A percentile compares a stretch with the other conserved stretches of the same genome.
These are phyloP conservation scores for Empis livida DNA, from an alignment of 2,888 invertebrate genomes.

Conservation along the genomic window DNA sequence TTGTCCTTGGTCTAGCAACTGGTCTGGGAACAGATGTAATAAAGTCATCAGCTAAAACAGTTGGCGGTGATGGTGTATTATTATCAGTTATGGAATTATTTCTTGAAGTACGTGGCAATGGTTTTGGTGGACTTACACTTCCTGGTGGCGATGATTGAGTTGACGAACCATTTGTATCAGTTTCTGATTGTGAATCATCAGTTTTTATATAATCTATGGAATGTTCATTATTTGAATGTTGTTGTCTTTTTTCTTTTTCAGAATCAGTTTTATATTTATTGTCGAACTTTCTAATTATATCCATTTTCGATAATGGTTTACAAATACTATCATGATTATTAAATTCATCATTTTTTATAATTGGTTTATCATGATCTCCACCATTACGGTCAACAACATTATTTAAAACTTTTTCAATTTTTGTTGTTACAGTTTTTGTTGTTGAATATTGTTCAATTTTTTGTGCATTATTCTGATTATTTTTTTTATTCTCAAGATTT, in stretches of 20 bases:
- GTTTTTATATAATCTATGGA: constrained; percentile 1
- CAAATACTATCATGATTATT: constrained; percentile 14
- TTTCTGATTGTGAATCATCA: constrained; percentile 20
- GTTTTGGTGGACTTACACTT: constrained; percentile 54
- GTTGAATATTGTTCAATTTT: constrained; percentile 11
- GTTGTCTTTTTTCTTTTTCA: constrained; percentile 16
- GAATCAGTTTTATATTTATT: constrained; percentile 34
- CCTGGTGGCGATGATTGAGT: constrained; percentile 19
- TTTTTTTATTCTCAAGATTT: constrained; percentile 32
- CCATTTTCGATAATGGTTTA: constrained; percentile 36
- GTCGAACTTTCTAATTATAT: constrained; percentile 51
- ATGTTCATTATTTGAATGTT: not conserved
- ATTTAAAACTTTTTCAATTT: not conserved
- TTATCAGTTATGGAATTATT: constrained; percentile 56
- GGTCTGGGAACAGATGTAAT: constrained; percentile 43
- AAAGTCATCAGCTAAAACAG: constrained; percentile 34
- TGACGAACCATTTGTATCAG: constrained; percentile 24
- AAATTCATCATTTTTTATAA: constrained; percentile 5
- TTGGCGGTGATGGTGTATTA: constrained; percentile 13
- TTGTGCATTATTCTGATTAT: constrained; percentile 9
- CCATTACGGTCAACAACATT: not conserved
- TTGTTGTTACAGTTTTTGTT: constrained; percentile 3
- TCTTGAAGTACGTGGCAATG: constrained; percentile 62
- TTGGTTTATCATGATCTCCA: not conserved
- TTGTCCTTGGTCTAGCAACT: constrained; percentile 56